Percentiles rank a stretch among this genome's conserved stretches.
Conservation (phyloP, 1,140 invertebrate genomes). For the Drosophila equinoxialis region DNA sequence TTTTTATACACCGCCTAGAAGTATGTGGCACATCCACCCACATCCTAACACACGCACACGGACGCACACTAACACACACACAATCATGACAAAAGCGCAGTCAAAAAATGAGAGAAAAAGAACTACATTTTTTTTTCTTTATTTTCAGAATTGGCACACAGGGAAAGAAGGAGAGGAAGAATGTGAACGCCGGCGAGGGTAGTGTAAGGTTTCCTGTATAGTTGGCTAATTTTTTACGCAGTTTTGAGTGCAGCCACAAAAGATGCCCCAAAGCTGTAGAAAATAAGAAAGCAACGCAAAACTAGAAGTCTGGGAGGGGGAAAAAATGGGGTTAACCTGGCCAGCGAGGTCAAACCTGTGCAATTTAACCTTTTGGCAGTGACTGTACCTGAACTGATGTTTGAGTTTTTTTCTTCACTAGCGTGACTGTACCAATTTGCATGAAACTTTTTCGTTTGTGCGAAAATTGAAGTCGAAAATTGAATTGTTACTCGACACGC, state of each 20-base stretch:
- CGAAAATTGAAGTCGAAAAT: neutral
- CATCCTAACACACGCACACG: neutral
- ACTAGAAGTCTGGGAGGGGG: neutral
- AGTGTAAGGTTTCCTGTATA: slow-evolving; percentile 27
- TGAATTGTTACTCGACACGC: slow-evolving; percentile 20
- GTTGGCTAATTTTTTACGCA: slow-evolving; percentile 73
- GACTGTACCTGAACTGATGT: slow-evolving; percentile 33
- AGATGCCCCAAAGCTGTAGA: slow-evolving; percentile 47
- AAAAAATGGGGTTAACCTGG: slow-evolving; percentile 24
- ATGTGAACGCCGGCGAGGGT: neutral
- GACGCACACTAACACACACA: slow-evolving; percentile 8
- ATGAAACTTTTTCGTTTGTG: slow-evolving; percentile 5
- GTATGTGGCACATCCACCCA: slow-evolving; percentile 26
- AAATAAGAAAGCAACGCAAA: slow-evolving; percentile 15
- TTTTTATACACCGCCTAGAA: slow-evolving; percentile 28
- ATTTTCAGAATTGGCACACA: slow-evolving; percentile 26
- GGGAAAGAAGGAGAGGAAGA: slow-evolving; percentile 17
- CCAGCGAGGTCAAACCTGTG: slow-evolving; percentile 46
- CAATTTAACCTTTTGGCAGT: slow-evolving; percentile 36
- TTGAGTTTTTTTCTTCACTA: neutral
- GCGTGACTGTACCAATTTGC: slow-evolving; percentile 10
- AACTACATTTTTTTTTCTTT: slow-evolving; percentile 13
- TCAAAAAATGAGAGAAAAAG: slow-evolving; percentile 31
- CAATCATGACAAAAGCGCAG: slow-evolving; percentile 57
- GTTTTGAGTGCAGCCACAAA: slow-evolving; percentile 63